Percentiles rank a stretch among this genome's conserved stretches.
Conservation (phyloP, 2,888 invertebrate genomes). For the Tyria jacobaeae region DNA sequence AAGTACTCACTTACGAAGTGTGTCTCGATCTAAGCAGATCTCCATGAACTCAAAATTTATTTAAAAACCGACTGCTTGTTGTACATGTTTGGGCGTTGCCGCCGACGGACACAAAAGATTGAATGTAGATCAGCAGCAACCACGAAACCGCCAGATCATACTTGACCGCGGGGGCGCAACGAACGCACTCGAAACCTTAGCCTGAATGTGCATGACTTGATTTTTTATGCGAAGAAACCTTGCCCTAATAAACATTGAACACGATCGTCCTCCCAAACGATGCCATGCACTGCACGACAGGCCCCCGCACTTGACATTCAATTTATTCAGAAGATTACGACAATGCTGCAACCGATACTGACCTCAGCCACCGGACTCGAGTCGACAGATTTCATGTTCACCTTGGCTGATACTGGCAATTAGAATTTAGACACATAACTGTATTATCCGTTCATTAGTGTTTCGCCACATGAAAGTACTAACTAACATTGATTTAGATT, state of each 20-base stretch:
- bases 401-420: constrained; percentile 24
- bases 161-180: constrained; percentile 54
- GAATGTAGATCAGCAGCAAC: constrained; percentile 39
- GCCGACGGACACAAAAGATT: constrained; percentile 21
- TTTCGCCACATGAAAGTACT: constrained; percentile 29
- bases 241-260: constrained; percentile 62
- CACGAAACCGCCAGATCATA: constrained; percentile 42
- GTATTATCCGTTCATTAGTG: constrained; percentile 28
- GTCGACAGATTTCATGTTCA: constrained; percentile 9
- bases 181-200: constrained; percentile 64
- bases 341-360: constrained; percentile 41
- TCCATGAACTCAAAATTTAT: constrained; percentile 4
- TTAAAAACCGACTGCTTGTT: constrained; percentile 1
- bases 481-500: constrained; percentile 39
- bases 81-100: constrained; percentile 30
- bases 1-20: not conserved
- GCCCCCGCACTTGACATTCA: constrained; percentile 62
- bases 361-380: constrained; percentile 24
- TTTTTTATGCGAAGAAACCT: constrained; percentile 68
- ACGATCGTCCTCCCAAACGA: constrained; percentile 53
- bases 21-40: not conserved
- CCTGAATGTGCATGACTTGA: constrained; percentile 75
- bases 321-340: constrained; percentile 53
- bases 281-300: constrained; percentile 42
- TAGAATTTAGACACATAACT: constrained; percentile 12